These are phyloP conservation scores for Emydocephalus ijimae DNA, from an alignment of 2,113 vertebrate genomes.

Conservation along the genomic window DNA sequence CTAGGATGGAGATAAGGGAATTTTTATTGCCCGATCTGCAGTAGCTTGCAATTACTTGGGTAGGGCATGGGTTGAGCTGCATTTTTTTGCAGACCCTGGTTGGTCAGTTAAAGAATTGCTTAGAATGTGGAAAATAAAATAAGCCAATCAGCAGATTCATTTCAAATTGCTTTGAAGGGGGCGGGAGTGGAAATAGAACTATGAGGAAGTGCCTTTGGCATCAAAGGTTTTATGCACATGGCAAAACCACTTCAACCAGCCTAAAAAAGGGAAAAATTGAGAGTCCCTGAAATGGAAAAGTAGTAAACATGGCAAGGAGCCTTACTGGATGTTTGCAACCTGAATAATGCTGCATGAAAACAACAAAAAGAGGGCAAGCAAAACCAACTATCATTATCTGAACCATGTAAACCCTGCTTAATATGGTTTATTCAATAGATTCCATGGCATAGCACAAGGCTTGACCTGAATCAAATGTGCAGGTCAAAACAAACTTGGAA, in stretches of 20 bases:
- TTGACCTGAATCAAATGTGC: not conserved
- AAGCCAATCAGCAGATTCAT: not conserved
- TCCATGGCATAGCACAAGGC: not conserved
- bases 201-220: not conserved
- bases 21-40: not conserved
- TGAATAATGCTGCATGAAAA: not conserved
- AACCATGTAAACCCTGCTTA: not conserved
- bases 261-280: not conserved
- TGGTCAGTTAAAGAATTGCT: not conserved
- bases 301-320: not conserved
- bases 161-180: not conserved
- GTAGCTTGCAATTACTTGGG: not conserved
- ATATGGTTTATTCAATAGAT: not conserved
- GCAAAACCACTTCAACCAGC: not conserved
- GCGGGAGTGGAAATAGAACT: not conserved
- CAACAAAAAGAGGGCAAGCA: not conserved
- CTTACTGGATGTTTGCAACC: not conserved
- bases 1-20: not conserved
- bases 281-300: not conserved
- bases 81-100: not conserved
- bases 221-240: not conserved
- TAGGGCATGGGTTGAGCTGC: not conserved
- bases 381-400: not conserved
- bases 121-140: not conserved
- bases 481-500: not conserved